These are phyloP conservation scores for Paradisaea rubra DNA, from an alignment of 2,113 vertebrate genomes.

Conservation along the genomic window DNA sequence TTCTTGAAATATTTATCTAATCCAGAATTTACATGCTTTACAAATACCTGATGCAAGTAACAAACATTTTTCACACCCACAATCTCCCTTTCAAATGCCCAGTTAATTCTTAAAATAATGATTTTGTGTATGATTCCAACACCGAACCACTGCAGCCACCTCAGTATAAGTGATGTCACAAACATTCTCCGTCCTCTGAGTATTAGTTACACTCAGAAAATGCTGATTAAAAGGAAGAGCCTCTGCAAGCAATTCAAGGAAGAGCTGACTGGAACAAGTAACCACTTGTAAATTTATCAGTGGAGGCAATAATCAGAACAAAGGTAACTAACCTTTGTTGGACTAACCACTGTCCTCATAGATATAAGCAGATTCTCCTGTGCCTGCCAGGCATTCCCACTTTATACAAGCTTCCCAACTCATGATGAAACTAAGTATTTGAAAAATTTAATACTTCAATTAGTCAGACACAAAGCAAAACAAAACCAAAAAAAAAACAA, in stretches of 20 bases:
- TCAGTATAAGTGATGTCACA: background rate
- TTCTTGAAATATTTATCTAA: constrained; percentile 47
- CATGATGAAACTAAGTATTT: background rate
- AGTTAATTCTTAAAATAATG: background rate
- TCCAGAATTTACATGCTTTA: background rate
- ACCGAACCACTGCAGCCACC: background rate
- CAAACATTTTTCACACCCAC: background rate
- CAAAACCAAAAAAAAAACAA: background rate
- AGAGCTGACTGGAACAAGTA: background rate
- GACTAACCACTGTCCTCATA: background rate
- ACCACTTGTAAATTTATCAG: background rate
- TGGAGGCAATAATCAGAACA: background rate
- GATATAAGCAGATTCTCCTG: background rate
- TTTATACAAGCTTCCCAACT: background rate
- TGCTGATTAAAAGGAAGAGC: background rate
- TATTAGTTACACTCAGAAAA: background rate
- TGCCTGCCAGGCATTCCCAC: background rate
- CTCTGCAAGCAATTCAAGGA: background rate
- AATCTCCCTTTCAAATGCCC: background rate
- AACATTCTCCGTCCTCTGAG: background rate
- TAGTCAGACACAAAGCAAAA: background rate
- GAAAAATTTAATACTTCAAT: background rate
- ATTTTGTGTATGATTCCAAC: background rate
- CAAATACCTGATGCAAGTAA: background rate
- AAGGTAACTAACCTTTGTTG: background rate